Conservation (phyloP, 2,797 vertebrate species). For the Tenualosa thibaudeaui region DNA sequence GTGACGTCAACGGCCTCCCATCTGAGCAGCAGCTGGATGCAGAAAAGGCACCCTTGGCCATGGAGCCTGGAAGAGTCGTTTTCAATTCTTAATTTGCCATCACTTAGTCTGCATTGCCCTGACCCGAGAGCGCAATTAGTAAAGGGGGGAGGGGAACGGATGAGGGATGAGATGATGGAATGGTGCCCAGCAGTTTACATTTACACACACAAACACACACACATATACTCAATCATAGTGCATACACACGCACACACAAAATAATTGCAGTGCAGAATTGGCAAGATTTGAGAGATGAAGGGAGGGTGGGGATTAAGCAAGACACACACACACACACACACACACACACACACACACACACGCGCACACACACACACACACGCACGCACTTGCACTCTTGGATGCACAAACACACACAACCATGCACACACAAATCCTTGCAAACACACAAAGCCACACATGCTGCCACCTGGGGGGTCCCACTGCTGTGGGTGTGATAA, state of each 20-base stretch:
- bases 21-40: neutral
- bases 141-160: neutral
- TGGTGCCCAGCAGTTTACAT: neutral
- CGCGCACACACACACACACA: neutral
- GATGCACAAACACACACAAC: no score
- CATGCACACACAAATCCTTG: neutral
- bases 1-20: neutral
- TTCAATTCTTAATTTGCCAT: slow-evolving; percentile 12
- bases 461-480: no score
- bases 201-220: neutral
- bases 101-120: neutral
- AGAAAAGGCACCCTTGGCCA: neutral
- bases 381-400: no score
- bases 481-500: no score
- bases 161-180: neutral
- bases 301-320: neutral
- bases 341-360: neutral
- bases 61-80: neutral
- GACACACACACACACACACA: neutral
- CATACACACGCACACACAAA: neutral
- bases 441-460: no score
- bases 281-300: neutral
- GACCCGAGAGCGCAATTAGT: neutral
- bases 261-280: no score
- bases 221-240: neutral